Conservation (phyloP, 1,140 invertebrate genomes). For the Cotesia typhae region DNA sequence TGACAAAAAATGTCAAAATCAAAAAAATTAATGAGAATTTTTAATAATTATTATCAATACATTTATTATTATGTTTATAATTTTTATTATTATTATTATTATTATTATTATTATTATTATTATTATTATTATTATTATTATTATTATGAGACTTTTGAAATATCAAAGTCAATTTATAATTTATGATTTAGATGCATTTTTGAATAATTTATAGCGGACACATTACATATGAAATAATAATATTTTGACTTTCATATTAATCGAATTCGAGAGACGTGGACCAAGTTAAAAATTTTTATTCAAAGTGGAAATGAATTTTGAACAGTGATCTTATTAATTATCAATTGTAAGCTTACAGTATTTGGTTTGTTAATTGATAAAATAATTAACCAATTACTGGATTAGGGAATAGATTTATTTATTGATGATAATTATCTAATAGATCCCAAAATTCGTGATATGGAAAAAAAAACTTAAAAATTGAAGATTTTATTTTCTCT, state of each 20-base stretch:
- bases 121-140: no score
- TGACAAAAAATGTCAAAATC: constrained; percentile 31
- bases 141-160: constrained; percentile 40
- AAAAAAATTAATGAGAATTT: constrained; percentile 1
- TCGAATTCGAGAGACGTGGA: constrained; percentile 51
- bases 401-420: no score
- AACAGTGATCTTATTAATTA: constrained; percentile 1
- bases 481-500: no score
- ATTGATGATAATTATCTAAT: no score
- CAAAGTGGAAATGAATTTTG: constrained; percentile 36
- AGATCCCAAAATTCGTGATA: no score
- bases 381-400: no score
- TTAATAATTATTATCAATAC: no score
- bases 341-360: neutral
- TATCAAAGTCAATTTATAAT: neutral
- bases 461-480: no score
- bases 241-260: constrained; percentile 14
- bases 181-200: neutral
- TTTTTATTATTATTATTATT: no score
- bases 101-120: no score
- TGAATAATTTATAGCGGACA: neutral
- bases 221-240: neutral
- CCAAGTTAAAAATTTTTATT: constrained; percentile 53
- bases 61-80: no score
- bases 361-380: no score